Percentiles rank a stretch among this genome's conserved stretches.
phyloP scores from a whole-genome alignment of 2,888 invertebrate species.

The Pseudococcus longispinus region DNA sequence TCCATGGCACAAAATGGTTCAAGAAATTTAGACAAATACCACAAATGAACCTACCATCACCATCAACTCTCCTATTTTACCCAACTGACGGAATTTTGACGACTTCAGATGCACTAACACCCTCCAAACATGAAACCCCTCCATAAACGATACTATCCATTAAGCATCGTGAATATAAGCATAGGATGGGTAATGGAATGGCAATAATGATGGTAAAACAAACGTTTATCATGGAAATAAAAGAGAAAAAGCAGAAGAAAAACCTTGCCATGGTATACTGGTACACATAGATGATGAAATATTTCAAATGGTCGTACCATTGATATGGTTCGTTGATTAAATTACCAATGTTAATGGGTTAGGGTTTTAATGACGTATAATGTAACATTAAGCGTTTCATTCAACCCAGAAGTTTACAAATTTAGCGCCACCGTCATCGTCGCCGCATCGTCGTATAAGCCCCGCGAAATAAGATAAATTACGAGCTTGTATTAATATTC shows the following conservation, averaged over 20 bases:
- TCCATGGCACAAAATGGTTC: no score
- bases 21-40: no score
- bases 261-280: not conserved
- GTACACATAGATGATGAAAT: not conserved
- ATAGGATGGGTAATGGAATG: not conserved
- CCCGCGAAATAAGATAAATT: conserved; percentile 16
- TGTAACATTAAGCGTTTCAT: conserved; percentile 22
- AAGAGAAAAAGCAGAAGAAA: not conserved
- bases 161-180: not conserved
- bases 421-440: not conserved
- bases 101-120: no score
- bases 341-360: conserved; percentile 22
- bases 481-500: conserved; percentile 22
- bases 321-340: conserved; percentile 21
- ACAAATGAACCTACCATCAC: no score
- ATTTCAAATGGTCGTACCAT: conserved; percentile 4
- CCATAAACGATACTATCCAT: not conserved
- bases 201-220: not conserved
- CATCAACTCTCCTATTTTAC: no score
- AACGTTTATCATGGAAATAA: not conserved
- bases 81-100: no score
- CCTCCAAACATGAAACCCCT: not conserved
- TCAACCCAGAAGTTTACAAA: conserved; percentile 22
- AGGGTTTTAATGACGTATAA: conserved; percentile 26
- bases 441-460: not conserved